Conservation (phyloP, 2,113 vertebrate species). For the Delphinapterus leucas region DNA sequence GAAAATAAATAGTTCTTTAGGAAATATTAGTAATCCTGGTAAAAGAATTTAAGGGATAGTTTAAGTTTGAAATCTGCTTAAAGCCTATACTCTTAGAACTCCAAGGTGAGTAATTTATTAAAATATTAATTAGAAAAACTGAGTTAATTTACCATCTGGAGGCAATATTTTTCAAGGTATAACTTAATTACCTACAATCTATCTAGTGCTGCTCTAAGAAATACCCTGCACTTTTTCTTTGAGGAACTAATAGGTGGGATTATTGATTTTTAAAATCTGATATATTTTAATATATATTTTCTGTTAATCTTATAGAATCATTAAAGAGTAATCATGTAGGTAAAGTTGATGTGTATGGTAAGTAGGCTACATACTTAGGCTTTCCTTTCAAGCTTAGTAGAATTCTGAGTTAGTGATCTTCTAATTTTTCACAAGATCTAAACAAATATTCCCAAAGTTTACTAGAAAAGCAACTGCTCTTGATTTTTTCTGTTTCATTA, state of each 20-base stretch:
- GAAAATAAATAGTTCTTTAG: constrained; percentile 38
- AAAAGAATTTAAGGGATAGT: constrained; percentile 20
- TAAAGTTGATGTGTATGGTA: not conserved
- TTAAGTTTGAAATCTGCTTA: constrained; percentile 43
- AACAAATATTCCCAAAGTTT: not conserved
- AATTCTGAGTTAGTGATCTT: not conserved
- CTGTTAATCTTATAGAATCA: not conserved
- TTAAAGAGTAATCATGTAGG: not conserved
- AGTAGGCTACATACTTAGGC: not conserved
- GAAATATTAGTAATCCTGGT: constrained; percentile 26
- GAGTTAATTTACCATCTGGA: constrained; percentile 32
- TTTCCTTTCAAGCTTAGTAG: not conserved
- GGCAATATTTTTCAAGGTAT: not conserved
- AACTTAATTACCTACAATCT: not conserved
- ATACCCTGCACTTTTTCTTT: not conserved
- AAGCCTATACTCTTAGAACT: not conserved
- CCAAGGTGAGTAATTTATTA: constrained; percentile 39
- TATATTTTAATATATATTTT: not conserved
- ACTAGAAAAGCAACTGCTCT: not conserved
- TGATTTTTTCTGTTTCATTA: not conserved
- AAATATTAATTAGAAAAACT: constrained; percentile 43
- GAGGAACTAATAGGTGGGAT: not conserved
- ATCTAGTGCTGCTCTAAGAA: not conserved
- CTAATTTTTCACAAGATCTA: not conserved
- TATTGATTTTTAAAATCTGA: not conserved